These are phyloP conservation scores for Eurytoma adleriae DNA, from an alignment of 2,888 invertebrate genomes.

Conservation along the genomic window DNA sequence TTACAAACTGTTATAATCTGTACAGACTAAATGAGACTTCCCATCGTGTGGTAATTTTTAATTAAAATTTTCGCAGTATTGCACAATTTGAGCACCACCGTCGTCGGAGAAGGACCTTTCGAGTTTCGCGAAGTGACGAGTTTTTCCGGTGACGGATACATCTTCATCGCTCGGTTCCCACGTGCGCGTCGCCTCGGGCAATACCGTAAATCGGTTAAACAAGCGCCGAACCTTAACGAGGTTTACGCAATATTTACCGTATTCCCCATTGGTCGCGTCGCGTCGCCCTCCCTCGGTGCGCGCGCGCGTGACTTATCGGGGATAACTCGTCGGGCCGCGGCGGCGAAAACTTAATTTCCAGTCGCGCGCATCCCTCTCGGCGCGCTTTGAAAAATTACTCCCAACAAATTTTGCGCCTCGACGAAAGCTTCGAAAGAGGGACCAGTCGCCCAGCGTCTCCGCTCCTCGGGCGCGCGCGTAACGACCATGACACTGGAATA, in stretches of 20 bases:
- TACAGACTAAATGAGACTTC: too few relatives aligned
- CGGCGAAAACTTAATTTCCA: constrained; percentile 56
- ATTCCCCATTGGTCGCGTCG: constrained; percentile 4
- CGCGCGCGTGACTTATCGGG: constrained; percentile 49
- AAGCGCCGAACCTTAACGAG: constrained; percentile 37
- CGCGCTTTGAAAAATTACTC: constrained; percentile 53
- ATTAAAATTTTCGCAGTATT: too few relatives aligned
- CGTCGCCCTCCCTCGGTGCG: neutral
- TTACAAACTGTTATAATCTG: too few relatives aligned
- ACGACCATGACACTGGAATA: constrained; percentile 54
- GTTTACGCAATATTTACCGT: constrained; percentile 38
- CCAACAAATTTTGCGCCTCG: constrained; percentile 51
- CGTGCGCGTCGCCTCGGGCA: constrained; percentile 12
- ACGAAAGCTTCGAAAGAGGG: constrained; percentile 40
- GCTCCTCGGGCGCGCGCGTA: constrained; percentile 51
- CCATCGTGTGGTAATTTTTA: too few relatives aligned
- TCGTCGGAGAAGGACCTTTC: too few relatives aligned
- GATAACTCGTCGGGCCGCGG: constrained; percentile 31
- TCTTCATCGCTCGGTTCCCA: constrained; percentile 24
- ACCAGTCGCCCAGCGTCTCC: neutral
- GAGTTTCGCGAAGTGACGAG: neutral
- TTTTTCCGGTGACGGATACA: neutral
- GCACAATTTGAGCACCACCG: too few relatives aligned
- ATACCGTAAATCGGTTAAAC: constrained; percentile 36
- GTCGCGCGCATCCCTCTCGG: neutral